Conservation (phyloP, 2,113 vertebrate species). For the Hipposideros armiger region DNA sequence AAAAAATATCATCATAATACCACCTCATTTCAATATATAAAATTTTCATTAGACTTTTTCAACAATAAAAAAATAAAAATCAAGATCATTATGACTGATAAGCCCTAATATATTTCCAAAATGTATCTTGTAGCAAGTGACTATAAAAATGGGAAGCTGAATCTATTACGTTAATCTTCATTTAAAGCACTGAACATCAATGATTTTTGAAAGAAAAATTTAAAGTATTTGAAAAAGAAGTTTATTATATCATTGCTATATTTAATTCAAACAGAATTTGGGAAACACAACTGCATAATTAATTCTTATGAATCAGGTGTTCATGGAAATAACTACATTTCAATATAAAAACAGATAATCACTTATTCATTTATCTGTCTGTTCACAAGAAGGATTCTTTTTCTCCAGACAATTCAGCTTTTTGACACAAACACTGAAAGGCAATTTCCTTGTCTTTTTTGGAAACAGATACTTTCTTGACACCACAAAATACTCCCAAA, state of each 20-base stretch:
- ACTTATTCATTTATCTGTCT: slow-evolving; percentile 58
- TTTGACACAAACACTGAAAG: slow-evolving; percentile 59
- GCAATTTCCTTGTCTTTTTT: slow-evolving; percentile 73
- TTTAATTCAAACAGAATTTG: slow-evolving; percentile 56
- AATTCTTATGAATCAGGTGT: slow-evolving; percentile 38
- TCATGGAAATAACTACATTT: slow-evolving; percentile 64
- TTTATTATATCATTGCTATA: neutral
- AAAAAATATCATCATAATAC: neutral
- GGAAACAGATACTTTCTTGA: slow-evolving; percentile 67
- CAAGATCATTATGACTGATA: neutral
- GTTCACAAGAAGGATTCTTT: slow-evolving; percentile 60
- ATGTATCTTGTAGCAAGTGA: neutral
- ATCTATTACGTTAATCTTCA: neutral
- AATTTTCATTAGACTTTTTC: neutral
- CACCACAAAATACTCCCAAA: slow-evolving; percentile 62
- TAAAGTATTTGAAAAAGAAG: slow-evolving; percentile 50
- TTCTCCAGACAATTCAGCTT: slow-evolving; percentile 45
- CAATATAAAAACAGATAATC: slow-evolving; percentile 34
- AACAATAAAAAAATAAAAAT: slow-evolving; percentile 41
- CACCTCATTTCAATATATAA: neutral
- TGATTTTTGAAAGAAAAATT: neutral
- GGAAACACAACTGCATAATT: slow-evolving; percentile 54
- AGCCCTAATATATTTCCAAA: neutral
- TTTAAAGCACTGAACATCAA: neutral
- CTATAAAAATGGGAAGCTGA: slow-evolving; percentile 57